phyloP scores from a whole-genome alignment of 1,140 invertebrate species.

The Listronotus bonariensis region DNA sequence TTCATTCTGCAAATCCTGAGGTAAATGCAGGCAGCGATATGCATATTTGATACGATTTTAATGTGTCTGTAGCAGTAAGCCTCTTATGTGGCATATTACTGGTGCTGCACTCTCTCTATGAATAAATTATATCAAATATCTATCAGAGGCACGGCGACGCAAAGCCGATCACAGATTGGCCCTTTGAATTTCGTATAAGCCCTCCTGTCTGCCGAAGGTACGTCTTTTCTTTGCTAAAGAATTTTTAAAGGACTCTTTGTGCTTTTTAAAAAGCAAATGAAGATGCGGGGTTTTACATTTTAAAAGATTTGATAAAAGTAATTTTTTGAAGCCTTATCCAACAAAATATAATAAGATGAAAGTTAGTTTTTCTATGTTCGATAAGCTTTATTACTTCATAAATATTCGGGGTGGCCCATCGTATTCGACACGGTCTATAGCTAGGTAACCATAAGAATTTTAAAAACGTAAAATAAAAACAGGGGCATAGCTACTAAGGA shows the following conservation, averaged over 20 bases:
- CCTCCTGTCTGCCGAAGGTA: conserved; percentile 14
- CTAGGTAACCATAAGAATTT: no score
- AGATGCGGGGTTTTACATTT: no score
- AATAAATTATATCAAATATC: conserved; percentile 59
- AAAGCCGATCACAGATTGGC: conserved; percentile 54
- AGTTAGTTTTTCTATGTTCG: no score
- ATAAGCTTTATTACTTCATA: no score
- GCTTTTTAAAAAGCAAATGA: no score
- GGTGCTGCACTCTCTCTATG: conserved; percentile 52
- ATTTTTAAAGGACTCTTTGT: conserved; percentile 9
- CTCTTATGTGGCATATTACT: conserved; percentile 55
- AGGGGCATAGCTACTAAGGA: no score
- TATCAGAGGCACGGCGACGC: conserved; percentile 49
- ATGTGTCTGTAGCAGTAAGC: conserved; percentile 57
- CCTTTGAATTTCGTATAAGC: conserved; percentile 48
- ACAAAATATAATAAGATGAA: no score
- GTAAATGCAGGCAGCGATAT: conserved; percentile 54
- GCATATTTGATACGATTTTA: conserved; percentile 59
- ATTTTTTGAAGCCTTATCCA: no score
- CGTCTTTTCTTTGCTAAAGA: conserved; percentile 11
- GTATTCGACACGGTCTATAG: no score
- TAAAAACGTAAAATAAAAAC: no score
- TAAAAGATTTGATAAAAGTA: no score
- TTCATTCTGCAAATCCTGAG: conserved; percentile 46
- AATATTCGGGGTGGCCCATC: no score